Percentiles rank a stretch among this genome's conserved stretches.
Conservation (phyloP, 37 sponge, comb jelly and placozoan species). For the Agelas oroides region DNA sequence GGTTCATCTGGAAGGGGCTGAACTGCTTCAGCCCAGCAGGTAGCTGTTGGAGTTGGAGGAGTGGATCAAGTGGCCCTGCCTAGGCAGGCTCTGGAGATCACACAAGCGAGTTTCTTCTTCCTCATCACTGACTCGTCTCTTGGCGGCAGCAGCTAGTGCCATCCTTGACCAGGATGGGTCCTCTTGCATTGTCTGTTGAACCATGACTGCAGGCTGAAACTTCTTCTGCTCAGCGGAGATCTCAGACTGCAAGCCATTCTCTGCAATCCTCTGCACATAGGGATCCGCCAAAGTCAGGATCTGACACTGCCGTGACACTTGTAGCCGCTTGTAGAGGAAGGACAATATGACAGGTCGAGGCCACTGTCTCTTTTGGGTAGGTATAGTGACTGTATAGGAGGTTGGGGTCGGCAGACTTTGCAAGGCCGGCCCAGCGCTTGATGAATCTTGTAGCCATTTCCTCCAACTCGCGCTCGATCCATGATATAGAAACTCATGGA, state of each 20-base stretch:
- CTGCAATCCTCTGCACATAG: not conserved
- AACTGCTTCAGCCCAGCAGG: no score
- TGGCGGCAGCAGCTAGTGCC: no score
- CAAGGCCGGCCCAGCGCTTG: conserved; percentile 18
- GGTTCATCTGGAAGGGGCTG: no score
- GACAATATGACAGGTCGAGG: conserved; percentile 2
- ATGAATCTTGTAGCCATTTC: conserved; percentile 22
- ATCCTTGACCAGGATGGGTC: no score
- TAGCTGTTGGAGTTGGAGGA: no score
- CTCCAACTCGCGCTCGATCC: no score
- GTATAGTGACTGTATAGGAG: not conserved
- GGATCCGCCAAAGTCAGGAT: conserved; percentile 8
- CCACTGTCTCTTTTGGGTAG: conserved; percentile 20
- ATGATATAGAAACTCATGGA: not conserved
- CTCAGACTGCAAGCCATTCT: not conserved
- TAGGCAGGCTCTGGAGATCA: no score
- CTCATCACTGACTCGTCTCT: no score
- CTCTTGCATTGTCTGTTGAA: no score
- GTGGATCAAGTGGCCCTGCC: no score
- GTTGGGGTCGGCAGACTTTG: not conserved
- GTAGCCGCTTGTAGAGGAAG: conserved; percentile 9
- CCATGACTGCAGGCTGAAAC: not conserved
- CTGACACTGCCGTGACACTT: no score
- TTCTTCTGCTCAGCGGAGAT: not conserved
- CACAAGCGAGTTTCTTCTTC: no score